Percentiles rank a stretch among this genome's conserved stretches.
Evolutionary conservation across 2,797 vertebrate species (phyloP).

Genomic region (Erithacus rubecula): DNA sequence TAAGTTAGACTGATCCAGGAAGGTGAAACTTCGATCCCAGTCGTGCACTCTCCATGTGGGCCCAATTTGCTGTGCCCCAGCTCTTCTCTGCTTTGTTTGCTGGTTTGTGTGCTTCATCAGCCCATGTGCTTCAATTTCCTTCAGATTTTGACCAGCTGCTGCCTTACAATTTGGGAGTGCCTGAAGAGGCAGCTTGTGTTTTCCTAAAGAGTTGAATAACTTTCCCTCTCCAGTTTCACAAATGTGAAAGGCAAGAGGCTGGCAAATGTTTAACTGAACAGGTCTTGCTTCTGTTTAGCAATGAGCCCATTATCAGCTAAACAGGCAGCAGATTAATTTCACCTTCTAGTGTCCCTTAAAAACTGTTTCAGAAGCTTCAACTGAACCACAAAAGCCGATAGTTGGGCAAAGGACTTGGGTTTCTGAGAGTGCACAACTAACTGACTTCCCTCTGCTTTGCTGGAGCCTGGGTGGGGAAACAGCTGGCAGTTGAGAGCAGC

Average conservation of each 20-base stretch:
- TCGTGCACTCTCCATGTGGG: background rate
- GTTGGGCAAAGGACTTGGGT: background rate
- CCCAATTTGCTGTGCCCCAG: background rate
- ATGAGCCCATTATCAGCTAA: background rate
- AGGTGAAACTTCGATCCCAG: background rate
- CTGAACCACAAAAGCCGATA: background rate
- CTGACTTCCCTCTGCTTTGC: background rate
- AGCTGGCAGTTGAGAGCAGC: background rate
- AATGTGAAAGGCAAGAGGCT: background rate
- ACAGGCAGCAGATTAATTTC: background rate
- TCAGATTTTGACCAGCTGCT: background rate
- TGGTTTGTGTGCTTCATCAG: background rate
- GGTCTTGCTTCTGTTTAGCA: background rate
- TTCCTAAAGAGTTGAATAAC: background rate
- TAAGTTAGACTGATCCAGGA: background rate
- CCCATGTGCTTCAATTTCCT: background rate
- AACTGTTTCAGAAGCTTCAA: background rate
- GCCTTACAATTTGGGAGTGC: background rate
- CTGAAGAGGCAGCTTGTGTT: background rate
- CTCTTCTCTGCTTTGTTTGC: background rate
- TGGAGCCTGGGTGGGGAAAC: background rate
- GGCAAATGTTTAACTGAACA: slow-evolving; percentile 26
- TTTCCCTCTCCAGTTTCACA: background rate
- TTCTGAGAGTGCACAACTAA: background rate
- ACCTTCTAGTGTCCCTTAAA: background rate